A percentile compares a stretch with the other conserved stretches of the same genome.
Evolutionary conservation across 2,113 vertebrate species (phyloP).

Genomic region (Toxotes chatareus): DNA sequence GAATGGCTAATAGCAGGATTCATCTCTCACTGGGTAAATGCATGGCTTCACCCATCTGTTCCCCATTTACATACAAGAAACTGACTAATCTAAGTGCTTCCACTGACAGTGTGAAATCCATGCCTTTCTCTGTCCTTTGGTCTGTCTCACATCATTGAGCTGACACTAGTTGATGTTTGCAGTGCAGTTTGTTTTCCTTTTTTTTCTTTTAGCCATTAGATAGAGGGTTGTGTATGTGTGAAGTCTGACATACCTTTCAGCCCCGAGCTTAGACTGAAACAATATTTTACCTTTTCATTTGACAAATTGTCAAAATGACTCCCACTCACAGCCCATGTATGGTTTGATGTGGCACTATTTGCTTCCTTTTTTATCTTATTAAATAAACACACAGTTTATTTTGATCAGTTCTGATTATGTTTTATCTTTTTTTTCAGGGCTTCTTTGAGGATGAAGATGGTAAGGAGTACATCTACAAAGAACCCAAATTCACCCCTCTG

Average conservation of each 20-base stretch:
- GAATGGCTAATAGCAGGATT: conserved; percentile 44
- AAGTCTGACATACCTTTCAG: conserved; percentile 14
- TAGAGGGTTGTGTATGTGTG: conserved; percentile 32
- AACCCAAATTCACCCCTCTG: conserved; percentile 96
- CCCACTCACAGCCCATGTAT: conserved; percentile 25
- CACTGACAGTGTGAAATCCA: conserved; percentile 49
- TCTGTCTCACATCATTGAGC: conserved; percentile 32
- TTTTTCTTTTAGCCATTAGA: conserved; percentile 25
- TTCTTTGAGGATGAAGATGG: conserved; percentile 98
- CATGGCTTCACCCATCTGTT: conserved; percentile 54
- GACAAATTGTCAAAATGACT: conserved; percentile 24
- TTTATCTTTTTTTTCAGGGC: conserved; percentile 83
- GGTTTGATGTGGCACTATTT: conserved; percentile 43
- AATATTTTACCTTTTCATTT: neutral
- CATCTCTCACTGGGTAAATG: conserved; percentile 34
- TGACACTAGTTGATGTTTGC: conserved; percentile 37
- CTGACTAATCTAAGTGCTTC: conserved; percentile 13
- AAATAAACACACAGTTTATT: neutral
- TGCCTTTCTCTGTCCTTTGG: conserved; percentile 21
- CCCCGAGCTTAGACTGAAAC: neutral
- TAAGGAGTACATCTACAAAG: conserved; percentile 99
- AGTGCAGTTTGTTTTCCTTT: conserved; percentile 19
- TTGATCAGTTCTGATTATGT: conserved; percentile 9
- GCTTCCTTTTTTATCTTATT: neutral
- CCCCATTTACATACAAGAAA: conserved; percentile 30